These are phyloP conservation scores for Seira musarum DNA, from an alignment of 2,888 invertebrate genomes.

Conservation along the genomic window DNA sequence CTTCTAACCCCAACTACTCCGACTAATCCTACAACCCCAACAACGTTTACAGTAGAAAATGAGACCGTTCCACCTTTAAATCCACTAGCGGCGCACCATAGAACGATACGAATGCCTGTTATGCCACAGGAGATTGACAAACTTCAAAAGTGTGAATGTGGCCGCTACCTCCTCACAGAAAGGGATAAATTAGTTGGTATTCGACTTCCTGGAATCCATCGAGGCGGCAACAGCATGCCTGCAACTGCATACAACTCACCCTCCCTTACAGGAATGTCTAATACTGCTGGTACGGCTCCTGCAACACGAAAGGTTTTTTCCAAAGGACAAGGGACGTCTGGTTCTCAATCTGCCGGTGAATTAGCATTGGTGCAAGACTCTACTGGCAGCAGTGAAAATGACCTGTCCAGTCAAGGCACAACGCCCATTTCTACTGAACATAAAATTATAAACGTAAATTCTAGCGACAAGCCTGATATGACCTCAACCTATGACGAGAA, in stretches of 20 bases:
- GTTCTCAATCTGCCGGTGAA: constrained; percentile 11
- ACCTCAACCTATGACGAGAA: constrained; percentile 17
- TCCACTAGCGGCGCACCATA: constrained; percentile 30
- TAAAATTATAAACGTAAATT: constrained; percentile 32
- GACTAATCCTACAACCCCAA: not conserved
- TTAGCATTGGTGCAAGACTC: not conserved
- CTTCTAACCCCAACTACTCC: too few relatives aligned
- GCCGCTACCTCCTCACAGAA: constrained; percentile 41
- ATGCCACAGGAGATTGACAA: constrained; percentile 45
- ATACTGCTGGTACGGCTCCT: too few relatives aligned
- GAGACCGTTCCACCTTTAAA: constrained; percentile 14
- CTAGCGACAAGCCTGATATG: not conserved
- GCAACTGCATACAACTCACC: constrained; percentile 10
- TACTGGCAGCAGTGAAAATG: constrained; percentile 19
- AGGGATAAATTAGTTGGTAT: constrained; percentile 34
- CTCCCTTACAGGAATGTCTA: not conserved
- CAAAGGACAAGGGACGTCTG: not conserved
- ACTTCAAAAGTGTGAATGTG: constrained; percentile 43
- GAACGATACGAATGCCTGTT: constrained; percentile 47
- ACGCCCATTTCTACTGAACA: constrained; percentile 6
- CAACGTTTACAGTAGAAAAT: constrained; percentile 32
- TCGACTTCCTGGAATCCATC: constrained; percentile 20
- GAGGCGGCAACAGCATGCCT: constrained; percentile 8
- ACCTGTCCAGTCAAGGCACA: not conserved
- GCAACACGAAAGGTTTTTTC: constrained; percentile 4